Conservation (phyloP, 2,797 vertebrate species). For the Darevskia nairensis region DNA sequence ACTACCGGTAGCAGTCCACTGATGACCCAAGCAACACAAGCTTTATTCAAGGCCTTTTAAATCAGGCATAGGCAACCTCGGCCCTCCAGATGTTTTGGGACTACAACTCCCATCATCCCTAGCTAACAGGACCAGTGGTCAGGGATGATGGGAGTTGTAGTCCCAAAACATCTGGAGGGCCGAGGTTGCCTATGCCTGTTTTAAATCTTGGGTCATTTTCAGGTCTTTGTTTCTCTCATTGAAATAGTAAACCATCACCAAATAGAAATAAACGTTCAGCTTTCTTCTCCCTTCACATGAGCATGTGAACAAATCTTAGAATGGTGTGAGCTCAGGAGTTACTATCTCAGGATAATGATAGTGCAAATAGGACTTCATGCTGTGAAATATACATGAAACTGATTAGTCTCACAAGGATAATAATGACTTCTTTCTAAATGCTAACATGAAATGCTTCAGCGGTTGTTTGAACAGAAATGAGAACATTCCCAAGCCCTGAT, state of each 20-base stretch:
- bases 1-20: not conserved
- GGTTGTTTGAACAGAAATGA: constrained; percentile 26
- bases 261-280: not conserved
- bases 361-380: not conserved
- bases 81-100: too few species aligned
- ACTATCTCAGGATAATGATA: not conserved
- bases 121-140: too few species aligned
- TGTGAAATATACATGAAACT: constrained; percentile 8
- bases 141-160: too few species aligned
- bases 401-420: constrained; percentile 5
- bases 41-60: not conserved
- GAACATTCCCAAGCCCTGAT: constrained; percentile 34
- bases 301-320: not conserved
- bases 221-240: not conserved
- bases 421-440: not conserved
- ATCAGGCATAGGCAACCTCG: too few species aligned
- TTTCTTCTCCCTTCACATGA: not conserved
- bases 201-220: not conserved
- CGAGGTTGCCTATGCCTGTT: too few species aligned
- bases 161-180: too few species aligned
- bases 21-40: not conserved
- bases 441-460: not conserved
- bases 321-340: not conserved
- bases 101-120: too few species aligned
- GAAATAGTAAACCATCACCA: not conserved